Base-by-base conservation (phyloP, 2,797 vertebrate genomes). In the Myotis daubentonii region DNA sequence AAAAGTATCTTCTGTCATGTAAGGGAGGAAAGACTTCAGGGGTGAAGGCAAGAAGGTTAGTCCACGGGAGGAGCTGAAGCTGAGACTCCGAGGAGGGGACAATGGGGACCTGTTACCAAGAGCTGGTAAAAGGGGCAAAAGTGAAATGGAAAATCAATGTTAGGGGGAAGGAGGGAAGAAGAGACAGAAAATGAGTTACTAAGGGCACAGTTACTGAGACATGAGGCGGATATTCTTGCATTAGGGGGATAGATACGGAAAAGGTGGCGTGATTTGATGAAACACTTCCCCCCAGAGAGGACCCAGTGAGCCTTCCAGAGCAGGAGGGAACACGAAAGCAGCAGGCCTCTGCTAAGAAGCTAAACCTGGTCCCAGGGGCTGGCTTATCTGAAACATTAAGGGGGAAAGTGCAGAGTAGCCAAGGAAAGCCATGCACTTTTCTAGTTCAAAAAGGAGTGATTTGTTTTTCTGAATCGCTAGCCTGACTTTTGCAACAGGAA, bases 401-500 rank as follows among this genome's bases (percentile, higher is more conserved):
- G 51, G 15, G 4, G 15, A 25, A 90, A 91, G 82, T 47, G 76
- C 79, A 87, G 60, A 41, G 22, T 17, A 71, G 76, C 57, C 89
- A n/a, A 96, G 51, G 89, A 97, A 89, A 94, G 3, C 11, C 68
- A 33, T 28, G 82, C 6, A 12, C 76, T 23, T 94, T 82, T 62
- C 53, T 87, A 90, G 87, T 70, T 94, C 94, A 55, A 57, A 95
- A 92, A 87, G 1, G 0, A 96, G 91, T 89, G 87, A 84, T 65
- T 20, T 81, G 90, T 6, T 93, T 91, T 41, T 0, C 0, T 83
- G 68, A 80, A 25, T 1, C 85, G 3, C 36, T 15, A 16, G 65
- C 72, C 87, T 92, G 87, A n/a, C 62, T 57, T 85, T 68, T 87
- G 62, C 94, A 51, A 93, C 87, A 91, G 97, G 82, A 96, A 92